Conservation (phyloP, 2,888 invertebrate species). For the Hylaea fasciaria region DNA sequence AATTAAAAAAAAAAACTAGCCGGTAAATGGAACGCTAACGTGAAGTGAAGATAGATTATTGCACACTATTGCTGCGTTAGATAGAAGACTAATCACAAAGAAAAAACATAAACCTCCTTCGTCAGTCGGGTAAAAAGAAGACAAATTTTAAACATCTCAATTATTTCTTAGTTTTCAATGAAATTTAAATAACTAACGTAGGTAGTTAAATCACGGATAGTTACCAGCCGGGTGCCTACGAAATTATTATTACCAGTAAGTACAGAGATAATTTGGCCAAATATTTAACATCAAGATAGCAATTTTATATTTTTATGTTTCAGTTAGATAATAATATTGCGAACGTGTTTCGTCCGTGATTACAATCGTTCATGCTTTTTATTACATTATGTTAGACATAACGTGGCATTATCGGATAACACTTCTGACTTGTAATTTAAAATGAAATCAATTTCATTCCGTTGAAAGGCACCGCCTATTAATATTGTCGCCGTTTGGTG, state of each 20-base stretch:
- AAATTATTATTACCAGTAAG: constrained; percentile 4
- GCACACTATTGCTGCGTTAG: too few species aligned
- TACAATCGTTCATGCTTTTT: not conserved
- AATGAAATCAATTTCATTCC: too few species aligned
- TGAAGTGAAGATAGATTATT: too few species aligned
- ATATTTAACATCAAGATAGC: constrained; percentile 19
- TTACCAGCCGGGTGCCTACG: not conserved
- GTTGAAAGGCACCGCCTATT: too few species aligned
- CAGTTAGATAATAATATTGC: not conserved
- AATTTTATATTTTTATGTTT: not conserved
- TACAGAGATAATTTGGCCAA: constrained; percentile 3
- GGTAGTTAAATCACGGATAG: constrained; percentile 1
- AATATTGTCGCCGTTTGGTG: too few species aligned
- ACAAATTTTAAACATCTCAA: too few species aligned
- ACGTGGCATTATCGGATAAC: not conserved
- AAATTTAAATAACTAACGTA: not conserved
- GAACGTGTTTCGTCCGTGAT: not conserved
- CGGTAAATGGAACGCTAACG: not conserved
- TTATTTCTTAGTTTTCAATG: too few species aligned
- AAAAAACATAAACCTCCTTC: too few species aligned
- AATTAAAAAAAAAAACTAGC: too few species aligned
- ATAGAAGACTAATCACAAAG: too few species aligned
- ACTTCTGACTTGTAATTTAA: too few species aligned
- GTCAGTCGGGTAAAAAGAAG: too few species aligned
- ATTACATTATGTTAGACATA: not conserved